phyloP scores from a whole-genome alignment of 30 jellyfish, hydroid and myxozoan genomes.

The Hydra vulgaris region DNA sequence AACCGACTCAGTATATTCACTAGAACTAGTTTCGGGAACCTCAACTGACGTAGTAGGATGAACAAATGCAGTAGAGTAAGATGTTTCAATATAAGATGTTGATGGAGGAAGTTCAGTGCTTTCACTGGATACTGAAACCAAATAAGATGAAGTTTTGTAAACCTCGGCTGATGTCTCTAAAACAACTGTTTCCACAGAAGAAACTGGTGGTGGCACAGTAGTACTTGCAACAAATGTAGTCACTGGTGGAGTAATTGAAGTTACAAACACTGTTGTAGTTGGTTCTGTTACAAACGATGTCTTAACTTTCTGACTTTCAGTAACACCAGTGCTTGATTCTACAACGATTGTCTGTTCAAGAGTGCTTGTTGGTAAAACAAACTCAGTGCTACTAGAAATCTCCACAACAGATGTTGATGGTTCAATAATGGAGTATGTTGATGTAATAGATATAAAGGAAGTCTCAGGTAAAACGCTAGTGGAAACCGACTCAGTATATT shows the following conservation, averaged over 20 bases:
- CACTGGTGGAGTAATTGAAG: neutral
- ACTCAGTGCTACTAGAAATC: neutral
- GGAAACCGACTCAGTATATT: neutral
- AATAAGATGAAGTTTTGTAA: neutral
- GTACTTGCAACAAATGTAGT: neutral
- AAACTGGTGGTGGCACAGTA: neutral
- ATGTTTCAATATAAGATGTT: constrained; percentile 6
- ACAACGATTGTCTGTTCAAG: neutral
- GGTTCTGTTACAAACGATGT: neutral
- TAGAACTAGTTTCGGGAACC: neutral
- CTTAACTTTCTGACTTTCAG: neutral
- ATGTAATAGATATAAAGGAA: neutral
- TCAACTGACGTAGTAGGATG: neutral
- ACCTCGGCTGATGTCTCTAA: neutral
- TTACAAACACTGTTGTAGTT: neutral
- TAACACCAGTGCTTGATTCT: neutral
- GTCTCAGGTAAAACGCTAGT: neutral
- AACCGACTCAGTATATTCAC: too few relatives aligned
- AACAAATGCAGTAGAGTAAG: neutral
- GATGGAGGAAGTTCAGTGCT: constrained; percentile 11
- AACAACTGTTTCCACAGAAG: neutral
- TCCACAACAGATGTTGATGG: neutral
- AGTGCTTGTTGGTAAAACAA: neutral
- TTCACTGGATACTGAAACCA: neutral
- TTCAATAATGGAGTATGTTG: neutral